Conservation (phyloP, 2,113 vertebrate species). For the Protobothrops mucrosquamatus region DNA sequence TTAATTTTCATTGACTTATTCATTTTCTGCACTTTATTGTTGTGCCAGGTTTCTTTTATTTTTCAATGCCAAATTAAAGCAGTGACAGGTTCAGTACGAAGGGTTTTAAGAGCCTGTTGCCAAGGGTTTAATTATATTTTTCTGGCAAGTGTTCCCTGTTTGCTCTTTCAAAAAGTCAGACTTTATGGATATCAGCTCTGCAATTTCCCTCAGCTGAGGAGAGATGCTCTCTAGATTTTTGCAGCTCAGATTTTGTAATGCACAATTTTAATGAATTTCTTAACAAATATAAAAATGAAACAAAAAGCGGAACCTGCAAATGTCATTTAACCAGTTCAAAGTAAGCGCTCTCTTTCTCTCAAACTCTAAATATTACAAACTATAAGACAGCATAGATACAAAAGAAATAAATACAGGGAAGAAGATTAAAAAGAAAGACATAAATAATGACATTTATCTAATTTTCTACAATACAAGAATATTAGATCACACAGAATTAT, state of each 20-base stretch:
- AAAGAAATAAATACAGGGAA: neutral
- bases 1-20: conserved; percentile 34
- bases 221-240: conserved; percentile 6
- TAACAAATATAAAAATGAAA: neutral
- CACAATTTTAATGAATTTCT: neutral
- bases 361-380: neutral
- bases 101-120: conserved; percentile 34
- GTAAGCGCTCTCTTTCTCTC: neutral
- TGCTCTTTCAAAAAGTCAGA: conserved; percentile 23
- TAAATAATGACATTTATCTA: neutral
- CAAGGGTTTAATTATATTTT: conserved; percentile 54
- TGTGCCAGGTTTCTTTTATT: neutral
- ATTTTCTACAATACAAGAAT: neutral
- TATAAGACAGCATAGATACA: neutral
- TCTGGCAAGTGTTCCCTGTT: conserved; percentile 42
- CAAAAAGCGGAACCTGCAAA: neutral
- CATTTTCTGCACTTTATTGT: conserved; percentile 11
- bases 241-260: neutral
- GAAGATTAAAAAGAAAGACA: neutral
- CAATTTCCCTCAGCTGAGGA: neutral
- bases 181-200: conserved; percentile 27
- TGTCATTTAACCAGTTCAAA: neutral
- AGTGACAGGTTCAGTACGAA: neutral
- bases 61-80: conserved; percentile 40
- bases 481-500: neutral